Conservation (phyloP, 2,888 invertebrate species). For the Nycteola revayana region DNA sequence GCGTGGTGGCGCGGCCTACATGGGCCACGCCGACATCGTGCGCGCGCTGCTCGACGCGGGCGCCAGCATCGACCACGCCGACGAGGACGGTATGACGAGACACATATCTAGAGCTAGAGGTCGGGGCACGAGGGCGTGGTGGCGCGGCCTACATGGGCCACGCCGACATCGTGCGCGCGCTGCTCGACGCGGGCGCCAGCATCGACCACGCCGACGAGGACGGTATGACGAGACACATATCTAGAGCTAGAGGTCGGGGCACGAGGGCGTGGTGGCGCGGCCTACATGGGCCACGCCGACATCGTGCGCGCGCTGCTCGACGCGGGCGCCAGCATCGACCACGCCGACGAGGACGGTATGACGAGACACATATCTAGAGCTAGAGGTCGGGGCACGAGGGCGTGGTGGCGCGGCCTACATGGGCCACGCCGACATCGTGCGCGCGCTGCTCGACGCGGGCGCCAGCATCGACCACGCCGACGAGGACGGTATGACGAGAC, state of each 20-base stretch:
- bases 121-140: constrained; percentile 95
- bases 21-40: constrained; percentile 97
- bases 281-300: not conserved
- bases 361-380: too few relatives aligned
- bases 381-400: constrained; percentile 76
- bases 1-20: constrained; percentile 93
- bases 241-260: not conserved
- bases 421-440: not conserved
- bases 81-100: constrained; percentile 89
- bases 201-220: constrained; percentile 94
- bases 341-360: not conserved
- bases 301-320: not conserved
- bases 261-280: constrained; percentile 88
- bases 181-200: constrained; percentile 90
- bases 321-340: not conserved
- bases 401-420: constrained; percentile 82
- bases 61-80: constrained; percentile 92
- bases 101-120: too few relatives aligned
- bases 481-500: not conserved
- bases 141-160: constrained; percentile 96
- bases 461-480: not conserved
- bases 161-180: constrained; percentile 92
- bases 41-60: constrained; percentile 90
- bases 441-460: not conserved
- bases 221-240: too few relatives aligned